These are phyloP conservation scores for Dufourea novaeangliae DNA, from an alignment of 1,140 invertebrate species.

Conservation along the genomic window DNA sequence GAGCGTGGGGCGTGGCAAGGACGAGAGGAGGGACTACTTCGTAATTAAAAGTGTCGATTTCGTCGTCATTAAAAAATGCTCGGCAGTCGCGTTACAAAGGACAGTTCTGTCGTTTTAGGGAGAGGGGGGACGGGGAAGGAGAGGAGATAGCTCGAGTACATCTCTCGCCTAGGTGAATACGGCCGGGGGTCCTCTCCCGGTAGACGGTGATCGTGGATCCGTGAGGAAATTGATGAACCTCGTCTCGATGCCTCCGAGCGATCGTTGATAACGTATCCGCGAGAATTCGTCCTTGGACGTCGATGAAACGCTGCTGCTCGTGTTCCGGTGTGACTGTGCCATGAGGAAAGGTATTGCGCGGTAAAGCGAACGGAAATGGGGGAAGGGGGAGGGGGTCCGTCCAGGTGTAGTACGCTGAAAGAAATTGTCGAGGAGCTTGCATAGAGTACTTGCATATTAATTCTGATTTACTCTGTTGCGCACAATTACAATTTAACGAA, in stretches of 20 bases:
- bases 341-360: not conserved
- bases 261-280: conserved; percentile 60
- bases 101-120: conserved; percentile 35
- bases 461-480: no score
- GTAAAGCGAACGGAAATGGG: not conserved
- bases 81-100: conserved; percentile 42
- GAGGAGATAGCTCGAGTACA: conserved; percentile 34
- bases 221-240: conserved; percentile 75
- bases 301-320: conserved; percentile 46
- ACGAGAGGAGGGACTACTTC: conserved; percentile 16
- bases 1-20: not conserved
- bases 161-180: conserved; percentile 60
- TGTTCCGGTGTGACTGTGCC: no score
- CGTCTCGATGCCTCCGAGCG: conserved; percentile 61
- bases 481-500: no score
- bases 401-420: not conserved
- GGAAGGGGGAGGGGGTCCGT: no score
- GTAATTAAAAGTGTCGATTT: conserved; percentile 67
- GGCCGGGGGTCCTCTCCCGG: conserved; percentile 38
- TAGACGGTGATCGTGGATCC: conserved; percentile 63
- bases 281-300: conserved; percentile 22
- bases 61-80: conserved; percentile 62
- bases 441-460: no score
- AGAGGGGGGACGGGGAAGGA: conserved; percentile 39
- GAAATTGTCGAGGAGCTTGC: not conserved